A percentile compares a stretch with the other conserved stretches of the same genome.
Evolutionary conservation across 2,888 invertebrate species (phyloP).

Genomic region (Drepana falcataria): DNA sequence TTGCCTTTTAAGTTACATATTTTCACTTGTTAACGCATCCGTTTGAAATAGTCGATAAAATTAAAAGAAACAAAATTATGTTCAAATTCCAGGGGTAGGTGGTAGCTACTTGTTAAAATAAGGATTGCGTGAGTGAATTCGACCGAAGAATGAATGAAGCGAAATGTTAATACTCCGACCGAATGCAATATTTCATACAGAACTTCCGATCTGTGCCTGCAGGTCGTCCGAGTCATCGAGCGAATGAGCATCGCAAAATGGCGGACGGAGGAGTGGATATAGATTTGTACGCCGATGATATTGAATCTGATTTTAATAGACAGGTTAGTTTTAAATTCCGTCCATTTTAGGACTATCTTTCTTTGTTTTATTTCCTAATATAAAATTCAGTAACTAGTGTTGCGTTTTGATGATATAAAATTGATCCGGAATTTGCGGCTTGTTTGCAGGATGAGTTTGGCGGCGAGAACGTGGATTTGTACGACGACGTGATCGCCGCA

Average conservation of each 20-base stretch:
- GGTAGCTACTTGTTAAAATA: no score
- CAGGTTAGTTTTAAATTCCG: conserved; percentile 54
- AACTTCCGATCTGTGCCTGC: no score
- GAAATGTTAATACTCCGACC: no score
- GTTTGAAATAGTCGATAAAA: no score
- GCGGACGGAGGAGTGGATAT: conserved; percentile 97
- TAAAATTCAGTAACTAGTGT: neutral
- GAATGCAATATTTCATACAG: no score
- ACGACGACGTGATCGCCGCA: conserved; percentile 96
- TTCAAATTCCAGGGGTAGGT: no score
- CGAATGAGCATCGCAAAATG: conserved; percentile 78
- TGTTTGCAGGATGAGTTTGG: conserved; percentile 85
- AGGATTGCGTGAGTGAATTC: no score
- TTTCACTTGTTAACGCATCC: no score
- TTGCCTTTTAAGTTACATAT: no score
- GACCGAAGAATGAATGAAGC: no score
- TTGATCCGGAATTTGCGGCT: conserved; percentile 6
- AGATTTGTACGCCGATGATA: conserved; percentile 97
- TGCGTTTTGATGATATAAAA: neutral
- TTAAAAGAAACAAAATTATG: no score
- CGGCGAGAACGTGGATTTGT: conserved; percentile 93
- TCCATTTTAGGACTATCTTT: neutral
- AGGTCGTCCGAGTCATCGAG: neutral
- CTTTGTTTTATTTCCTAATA: neutral
- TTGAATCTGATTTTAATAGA: conserved; percentile 92